Conservation (phyloP, 2,888 invertebrate genomes). For the Erebia palarica region DNA sequence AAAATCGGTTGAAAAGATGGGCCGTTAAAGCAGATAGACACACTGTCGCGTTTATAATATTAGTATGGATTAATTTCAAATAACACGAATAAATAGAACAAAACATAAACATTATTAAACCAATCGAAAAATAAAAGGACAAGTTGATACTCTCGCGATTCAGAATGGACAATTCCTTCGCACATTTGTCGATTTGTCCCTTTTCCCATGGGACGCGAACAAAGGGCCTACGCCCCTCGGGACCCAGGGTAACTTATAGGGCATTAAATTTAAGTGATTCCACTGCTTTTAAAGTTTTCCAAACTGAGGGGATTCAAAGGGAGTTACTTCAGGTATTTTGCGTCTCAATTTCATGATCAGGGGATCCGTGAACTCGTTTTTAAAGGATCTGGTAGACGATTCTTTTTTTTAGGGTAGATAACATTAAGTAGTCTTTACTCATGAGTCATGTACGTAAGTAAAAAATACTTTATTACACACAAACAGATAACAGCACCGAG, state of each 20-base stretch:
- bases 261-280: conserved; percentile 79
- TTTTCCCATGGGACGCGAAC: conserved; percentile 54
- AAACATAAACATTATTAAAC: conserved; percentile 9
- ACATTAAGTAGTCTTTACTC: too few species aligned
- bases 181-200: conserved; percentile 58
- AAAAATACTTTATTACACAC: too few species aligned
- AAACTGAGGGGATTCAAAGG: conserved; percentile 41
- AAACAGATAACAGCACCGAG: too few species aligned
- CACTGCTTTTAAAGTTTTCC: conserved; percentile 64
- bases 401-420: too few species aligned
- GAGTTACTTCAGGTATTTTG: conserved; percentile 28
- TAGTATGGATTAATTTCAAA: not conserved
- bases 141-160: conserved; percentile 22
- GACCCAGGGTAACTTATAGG: conserved; percentile 65
- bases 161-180: conserved; percentile 48
- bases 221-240: conserved; percentile 62
- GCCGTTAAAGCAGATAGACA: too few species aligned
- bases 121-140: conserved; percentile 36
- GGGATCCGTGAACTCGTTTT: conserved; percentile 9
- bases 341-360: conserved; percentile 7
- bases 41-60: too few species aligned
- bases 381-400: too few species aligned
- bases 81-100: not conserved
- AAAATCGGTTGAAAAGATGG: too few species aligned
- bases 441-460: too few species aligned